Conservation (phyloP, 2,888 invertebrate species). For the Ochropacha duplaris region DNA sequence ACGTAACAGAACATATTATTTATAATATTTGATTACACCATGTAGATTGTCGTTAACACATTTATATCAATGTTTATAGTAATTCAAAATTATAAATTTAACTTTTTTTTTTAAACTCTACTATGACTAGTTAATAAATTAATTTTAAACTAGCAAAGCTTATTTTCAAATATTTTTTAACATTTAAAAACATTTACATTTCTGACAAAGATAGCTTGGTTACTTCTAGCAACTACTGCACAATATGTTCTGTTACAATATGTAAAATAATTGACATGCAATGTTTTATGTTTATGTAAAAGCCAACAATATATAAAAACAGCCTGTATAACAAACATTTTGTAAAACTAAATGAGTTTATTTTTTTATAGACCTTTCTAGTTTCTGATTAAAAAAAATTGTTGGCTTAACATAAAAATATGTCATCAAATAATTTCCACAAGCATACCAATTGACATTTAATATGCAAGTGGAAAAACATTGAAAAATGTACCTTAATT, state of each 20-base stretch:
- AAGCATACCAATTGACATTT: slow-evolving; percentile 14
- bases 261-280: slow-evolving; percentile 34
- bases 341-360: no score
- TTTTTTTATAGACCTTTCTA: no score
- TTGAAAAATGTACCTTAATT: slow-evolving; percentile 31
- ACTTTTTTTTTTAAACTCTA: no score
- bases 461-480: slow-evolving; percentile 26
- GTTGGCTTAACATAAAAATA: slow-evolving; percentile 30
- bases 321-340: neutral
- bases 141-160: neutral
- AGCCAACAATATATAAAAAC: neutral
- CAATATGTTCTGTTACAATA: slow-evolving; percentile 37
- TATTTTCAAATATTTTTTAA: neutral
- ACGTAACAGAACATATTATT: slow-evolving; percentile 6
- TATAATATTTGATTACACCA: neutral
- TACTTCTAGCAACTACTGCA: slow-evolving; percentile 7
- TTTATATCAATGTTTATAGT: no score
- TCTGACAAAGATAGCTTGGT: neutral
- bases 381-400: neutral
- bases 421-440: slow-evolving; percentile 13
- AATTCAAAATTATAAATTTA: no score
- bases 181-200: neutral
- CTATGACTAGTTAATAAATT: neutral
- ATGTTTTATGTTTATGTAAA: neutral
- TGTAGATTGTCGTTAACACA: neutral